phyloP scores from a whole-genome alignment of 1,140 invertebrate species.

The Ladona fulva region DNA sequence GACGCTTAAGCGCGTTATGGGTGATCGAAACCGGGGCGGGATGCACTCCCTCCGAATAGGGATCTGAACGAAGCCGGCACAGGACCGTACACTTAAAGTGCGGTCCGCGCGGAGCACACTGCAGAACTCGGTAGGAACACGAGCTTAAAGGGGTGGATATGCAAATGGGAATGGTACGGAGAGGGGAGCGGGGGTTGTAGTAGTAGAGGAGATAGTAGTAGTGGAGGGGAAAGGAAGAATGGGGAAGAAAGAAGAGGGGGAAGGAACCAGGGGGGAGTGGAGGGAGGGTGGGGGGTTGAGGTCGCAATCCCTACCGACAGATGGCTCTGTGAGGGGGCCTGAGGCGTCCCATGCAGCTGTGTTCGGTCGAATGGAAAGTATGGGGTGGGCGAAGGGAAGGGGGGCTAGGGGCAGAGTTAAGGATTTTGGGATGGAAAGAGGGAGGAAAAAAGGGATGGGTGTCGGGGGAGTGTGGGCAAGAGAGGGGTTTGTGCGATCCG shows the following conservation, averaged over 20 bases:
- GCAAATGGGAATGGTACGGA: not conserved
- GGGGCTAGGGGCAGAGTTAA: not conserved
- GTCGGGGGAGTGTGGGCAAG: not conserved
- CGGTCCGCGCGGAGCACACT: too few relatives aligned
- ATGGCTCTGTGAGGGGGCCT: not conserved
- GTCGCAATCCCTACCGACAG: not conserved
- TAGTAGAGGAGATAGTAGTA: not conserved
- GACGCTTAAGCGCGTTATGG: too few relatives aligned
- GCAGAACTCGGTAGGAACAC: too few relatives aligned
- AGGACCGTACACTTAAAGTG: too few relatives aligned
- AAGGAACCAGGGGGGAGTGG: not conserved
- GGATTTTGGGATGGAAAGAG: not conserved
- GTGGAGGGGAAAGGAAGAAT: not conserved
- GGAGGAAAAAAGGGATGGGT: not conserved
- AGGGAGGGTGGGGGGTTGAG: not conserved
- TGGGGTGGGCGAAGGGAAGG: not conserved
- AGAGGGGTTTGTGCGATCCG: not conserved
- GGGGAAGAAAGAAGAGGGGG: not conserved
- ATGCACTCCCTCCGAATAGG: too few relatives aligned
- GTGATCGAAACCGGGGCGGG: too few relatives aligned
- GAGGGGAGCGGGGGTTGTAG: not conserved
- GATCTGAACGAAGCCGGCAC: too few relatives aligned
- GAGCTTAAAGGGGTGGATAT: not conserved
- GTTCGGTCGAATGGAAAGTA: not conserved
- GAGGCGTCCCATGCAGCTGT: constrained; percentile 1